These are phyloP conservation scores for Panthera uncia DNA, from an alignment of 2,113 vertebrate species.

Conservation along the genomic window DNA sequence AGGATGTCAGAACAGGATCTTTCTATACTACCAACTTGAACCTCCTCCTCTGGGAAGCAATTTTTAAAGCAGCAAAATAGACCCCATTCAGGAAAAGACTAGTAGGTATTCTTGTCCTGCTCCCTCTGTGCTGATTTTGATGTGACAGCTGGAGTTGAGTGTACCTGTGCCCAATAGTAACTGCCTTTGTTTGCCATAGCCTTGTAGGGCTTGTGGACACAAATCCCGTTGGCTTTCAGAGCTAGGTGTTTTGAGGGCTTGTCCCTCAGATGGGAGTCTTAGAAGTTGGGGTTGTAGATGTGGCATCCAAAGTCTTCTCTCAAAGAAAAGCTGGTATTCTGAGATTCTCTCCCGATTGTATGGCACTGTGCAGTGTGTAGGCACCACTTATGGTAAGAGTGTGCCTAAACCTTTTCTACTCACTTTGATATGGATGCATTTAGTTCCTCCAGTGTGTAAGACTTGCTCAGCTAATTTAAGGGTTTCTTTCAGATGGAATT, in stretches of 20 bases:
- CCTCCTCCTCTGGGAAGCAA: not conserved
- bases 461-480: not conserved
- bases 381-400: not conserved
- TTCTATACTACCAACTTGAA: not conserved
- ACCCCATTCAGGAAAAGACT: not conserved
- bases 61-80: not conserved
- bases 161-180: too few species aligned
- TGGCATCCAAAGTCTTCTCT: not conserved
- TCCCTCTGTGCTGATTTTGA: too few species aligned
- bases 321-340: not conserved
- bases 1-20: not conserved
- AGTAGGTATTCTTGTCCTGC: not conserved
- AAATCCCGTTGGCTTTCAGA: not conserved
- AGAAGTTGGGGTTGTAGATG: not conserved
- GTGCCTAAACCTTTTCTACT: not conserved
- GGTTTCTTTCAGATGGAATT: too few species aligned
- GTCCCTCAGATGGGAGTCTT: not conserved
- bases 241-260: not conserved
- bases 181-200: not conserved
- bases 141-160: not conserved
- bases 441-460: not conserved
- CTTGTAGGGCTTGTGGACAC: not conserved
- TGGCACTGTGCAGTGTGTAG: not conserved
- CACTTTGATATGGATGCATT: not conserved
- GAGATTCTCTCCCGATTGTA: not conserved